Percentiles rank a stretch among this genome's conserved stretches.
phyloP scores from a whole-genome alignment of 23 tunicate genomes.

The Trididemnum miniatum region DNA sequence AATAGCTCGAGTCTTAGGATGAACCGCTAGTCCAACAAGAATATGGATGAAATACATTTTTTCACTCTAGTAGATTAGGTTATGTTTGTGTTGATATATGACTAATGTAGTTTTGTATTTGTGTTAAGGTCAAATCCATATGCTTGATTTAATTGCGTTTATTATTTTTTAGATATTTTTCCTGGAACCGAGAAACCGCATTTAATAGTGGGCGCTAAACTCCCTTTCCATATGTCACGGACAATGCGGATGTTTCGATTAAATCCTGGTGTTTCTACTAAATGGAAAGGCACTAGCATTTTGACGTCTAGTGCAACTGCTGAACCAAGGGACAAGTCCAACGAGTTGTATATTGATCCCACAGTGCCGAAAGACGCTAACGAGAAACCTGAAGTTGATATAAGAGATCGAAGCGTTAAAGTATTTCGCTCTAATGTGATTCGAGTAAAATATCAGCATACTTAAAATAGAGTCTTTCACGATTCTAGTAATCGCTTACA shows the following conservation, averaged over 20 bases:
- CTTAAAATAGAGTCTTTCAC: no score
- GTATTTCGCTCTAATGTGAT: not conserved
- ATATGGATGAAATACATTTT: no score
- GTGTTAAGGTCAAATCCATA: no score
- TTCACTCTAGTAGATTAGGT: no score
- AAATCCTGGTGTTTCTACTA: constrained; percentile 18
- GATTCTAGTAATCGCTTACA: no score
- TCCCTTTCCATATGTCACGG: constrained; percentile 25
- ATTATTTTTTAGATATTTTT: constrained; percentile 20
- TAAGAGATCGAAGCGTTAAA: not conserved
- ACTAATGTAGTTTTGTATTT: no score
- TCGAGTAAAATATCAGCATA: constrained; percentile 16
- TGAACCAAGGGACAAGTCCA: constrained; percentile 14
- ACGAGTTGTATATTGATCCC: constrained; percentile 28
- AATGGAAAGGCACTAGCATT: constrained; percentile 18
- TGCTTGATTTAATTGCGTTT: no score
- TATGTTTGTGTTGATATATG: no score
- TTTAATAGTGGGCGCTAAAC: constrained; percentile 21
- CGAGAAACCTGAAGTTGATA: no score
- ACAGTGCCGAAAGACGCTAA: no score
- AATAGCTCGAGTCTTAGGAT: no score
- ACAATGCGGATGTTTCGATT: constrained; percentile 27
- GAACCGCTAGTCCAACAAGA: no score
- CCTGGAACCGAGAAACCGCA: constrained; percentile 21
- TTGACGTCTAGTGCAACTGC: not conserved